Evolutionary conservation across 2,797 vertebrate species (phyloP).

Genomic region (Microctenopoma lineatum): DNA sequence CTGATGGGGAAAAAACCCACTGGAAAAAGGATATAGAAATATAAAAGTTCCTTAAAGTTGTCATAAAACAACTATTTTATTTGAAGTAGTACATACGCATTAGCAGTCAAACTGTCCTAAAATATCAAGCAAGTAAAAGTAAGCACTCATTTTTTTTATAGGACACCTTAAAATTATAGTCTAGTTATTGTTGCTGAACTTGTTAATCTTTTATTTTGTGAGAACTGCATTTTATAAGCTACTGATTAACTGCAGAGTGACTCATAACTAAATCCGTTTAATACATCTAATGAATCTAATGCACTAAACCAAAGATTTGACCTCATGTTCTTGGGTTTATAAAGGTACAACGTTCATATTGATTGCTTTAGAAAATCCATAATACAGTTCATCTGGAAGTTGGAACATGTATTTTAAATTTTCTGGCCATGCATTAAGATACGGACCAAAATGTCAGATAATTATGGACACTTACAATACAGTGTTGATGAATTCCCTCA

Average conservation of each 20-base stretch:
- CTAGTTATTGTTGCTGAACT: no score
- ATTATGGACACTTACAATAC: slow-evolving; percentile 1
- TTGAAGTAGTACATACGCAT: neutral
- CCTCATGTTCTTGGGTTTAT: neutral
- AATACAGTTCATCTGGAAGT: no score
- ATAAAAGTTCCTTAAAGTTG: no score
- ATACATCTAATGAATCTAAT: neutral
- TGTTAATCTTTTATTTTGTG: no score
- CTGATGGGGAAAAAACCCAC: slow-evolving; percentile 9
- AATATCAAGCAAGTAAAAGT: neutral
- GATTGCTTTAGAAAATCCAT: no score
- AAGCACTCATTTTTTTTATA: no score
- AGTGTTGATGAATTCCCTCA: slow-evolving; percentile 18
- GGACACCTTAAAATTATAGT: no score
- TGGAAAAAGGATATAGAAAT: neutral
- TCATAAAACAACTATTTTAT: neutral
- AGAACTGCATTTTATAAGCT: no score
- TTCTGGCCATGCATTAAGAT: neutral
- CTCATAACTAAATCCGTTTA: neutral
- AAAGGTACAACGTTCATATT: neutral
- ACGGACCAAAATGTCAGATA: neutral
- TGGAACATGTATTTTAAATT: no score
- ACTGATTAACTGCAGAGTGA: neutral
- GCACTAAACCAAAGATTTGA: neutral
- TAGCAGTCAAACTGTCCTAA: neutral